Evolutionary conservation across 1,140 invertebrate species (phyloP).

Genomic region (Colletes latitarsis): DNA sequence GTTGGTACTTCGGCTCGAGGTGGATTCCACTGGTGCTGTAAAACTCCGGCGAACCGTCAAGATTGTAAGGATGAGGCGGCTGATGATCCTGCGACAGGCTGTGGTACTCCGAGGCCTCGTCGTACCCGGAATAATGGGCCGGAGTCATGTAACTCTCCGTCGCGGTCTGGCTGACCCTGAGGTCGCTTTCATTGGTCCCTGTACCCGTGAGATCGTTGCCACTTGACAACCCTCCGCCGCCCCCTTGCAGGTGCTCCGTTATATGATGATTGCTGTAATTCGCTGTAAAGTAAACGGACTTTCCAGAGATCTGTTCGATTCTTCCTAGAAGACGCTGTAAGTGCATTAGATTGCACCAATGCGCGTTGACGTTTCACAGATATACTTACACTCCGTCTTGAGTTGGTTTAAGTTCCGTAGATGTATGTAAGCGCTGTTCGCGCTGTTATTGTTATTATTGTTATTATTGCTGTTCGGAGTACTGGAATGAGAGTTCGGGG

Average conservation of each 20-base stretch:
- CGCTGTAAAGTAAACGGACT: constrained; percentile 72
- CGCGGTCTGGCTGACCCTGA: constrained; percentile 70
- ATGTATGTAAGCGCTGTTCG: constrained; percentile 77
- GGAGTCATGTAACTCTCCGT: constrained; percentile 78
- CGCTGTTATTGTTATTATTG: constrained; percentile 77
- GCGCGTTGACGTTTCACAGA: background rate
- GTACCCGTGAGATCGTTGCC: constrained; percentile 66
- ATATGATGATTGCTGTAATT: constrained; percentile 81
- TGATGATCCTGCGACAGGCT: constrained; percentile 83
- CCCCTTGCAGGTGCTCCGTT: constrained; percentile 76
- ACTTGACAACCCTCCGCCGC: constrained; percentile 69
- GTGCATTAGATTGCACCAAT: background rate
- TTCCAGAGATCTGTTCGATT: background rate
- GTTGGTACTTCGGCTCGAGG: constrained; percentile 87
- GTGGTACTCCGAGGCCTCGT: constrained; percentile 87
- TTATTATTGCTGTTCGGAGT: constrained; percentile 73
- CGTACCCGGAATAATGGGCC: constrained; percentile 82
- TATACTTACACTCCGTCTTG: constrained; percentile 77
- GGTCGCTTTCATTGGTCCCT: constrained; percentile 73
- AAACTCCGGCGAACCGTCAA: constrained; percentile 89
- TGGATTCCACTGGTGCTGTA: constrained; percentile 84
- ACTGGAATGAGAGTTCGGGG: constrained; percentile 73
- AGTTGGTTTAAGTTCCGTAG: constrained; percentile 78
- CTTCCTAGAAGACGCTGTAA: background rate
- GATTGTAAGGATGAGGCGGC: constrained; percentile 80